These are phyloP conservation scores for Pycnonotus jocosus DNA, from an alignment of 2,113 vertebrate species.

Conservation along the genomic window DNA sequence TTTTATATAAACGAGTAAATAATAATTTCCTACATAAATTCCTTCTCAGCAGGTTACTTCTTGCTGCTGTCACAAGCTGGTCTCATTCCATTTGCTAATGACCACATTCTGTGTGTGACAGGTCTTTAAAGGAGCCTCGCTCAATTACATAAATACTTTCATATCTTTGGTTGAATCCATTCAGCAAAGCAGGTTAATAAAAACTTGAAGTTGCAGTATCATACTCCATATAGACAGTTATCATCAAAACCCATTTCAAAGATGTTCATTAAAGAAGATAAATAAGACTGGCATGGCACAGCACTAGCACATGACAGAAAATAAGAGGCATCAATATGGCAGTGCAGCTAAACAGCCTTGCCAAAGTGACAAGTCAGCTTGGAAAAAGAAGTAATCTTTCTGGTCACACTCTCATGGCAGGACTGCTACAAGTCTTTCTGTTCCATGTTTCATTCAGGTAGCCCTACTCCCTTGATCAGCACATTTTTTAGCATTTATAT, in stretches of 20 bases:
- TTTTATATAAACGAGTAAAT: background rate
- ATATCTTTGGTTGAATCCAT: background rate
- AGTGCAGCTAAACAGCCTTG: background rate
- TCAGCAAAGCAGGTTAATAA: background rate
- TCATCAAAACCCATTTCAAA: background rate
- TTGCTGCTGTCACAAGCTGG: background rate
- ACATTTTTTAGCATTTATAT: background rate
- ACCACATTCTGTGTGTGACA: background rate
- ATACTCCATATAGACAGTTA: background rate
- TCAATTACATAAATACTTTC: background rate
- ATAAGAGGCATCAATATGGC: background rate
- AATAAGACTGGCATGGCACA: background rate
- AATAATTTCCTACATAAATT: background rate
- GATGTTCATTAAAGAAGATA: background rate
- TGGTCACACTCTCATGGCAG: background rate
- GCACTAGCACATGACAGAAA: background rate
- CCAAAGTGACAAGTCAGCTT: background rate
- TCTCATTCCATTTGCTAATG: background rate
- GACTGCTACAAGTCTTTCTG: background rate
- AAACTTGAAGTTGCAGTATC: background rate
- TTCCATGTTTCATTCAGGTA: background rate
- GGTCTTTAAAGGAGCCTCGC: background rate
- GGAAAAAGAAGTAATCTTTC: background rate
- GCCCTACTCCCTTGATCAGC: background rate
- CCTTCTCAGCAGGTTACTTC: background rate